These are phyloP conservation scores for Drosophila kikkawai DNA, from an alignment of 1,140 invertebrate genomes.

Conservation along the genomic window DNA sequence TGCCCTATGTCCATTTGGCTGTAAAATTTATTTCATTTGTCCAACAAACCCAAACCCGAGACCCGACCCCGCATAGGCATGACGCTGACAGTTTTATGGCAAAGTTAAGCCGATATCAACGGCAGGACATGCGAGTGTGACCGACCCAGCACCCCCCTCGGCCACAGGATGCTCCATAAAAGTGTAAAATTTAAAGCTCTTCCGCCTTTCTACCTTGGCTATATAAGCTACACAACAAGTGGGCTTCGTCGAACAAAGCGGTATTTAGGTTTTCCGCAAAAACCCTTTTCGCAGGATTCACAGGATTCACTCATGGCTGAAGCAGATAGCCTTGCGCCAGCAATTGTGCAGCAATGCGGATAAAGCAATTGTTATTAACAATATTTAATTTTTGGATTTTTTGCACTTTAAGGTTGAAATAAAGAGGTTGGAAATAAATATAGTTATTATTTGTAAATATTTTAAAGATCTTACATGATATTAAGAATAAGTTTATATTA, in stretches of 20 bases:
- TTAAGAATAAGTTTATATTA: neutral
- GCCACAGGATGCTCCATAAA: conserved; percentile 49
- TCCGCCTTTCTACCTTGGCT: conserved; percentile 58
- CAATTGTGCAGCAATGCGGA: conserved; percentile 33
- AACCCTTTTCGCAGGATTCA: conserved; percentile 56
- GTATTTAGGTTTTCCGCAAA: conserved; percentile 75
- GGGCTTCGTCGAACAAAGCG: conserved; percentile 59
- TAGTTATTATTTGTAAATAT: neutral
- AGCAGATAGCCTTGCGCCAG: conserved; percentile 56
- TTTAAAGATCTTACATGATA: neutral
- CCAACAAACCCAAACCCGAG: conserved; percentile 16
- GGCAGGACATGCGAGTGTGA: conserved; percentile 69
- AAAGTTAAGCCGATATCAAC: conserved; percentile 84
- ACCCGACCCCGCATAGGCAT: conserved; percentile 63
- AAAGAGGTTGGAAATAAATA: neutral
- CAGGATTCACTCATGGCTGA: conserved; percentile 75
- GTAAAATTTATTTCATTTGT: conserved; percentile 84
- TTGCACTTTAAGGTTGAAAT: neutral
- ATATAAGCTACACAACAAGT: conserved; percentile 60
- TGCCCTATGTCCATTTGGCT: conserved; percentile 74
- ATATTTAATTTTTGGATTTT: neutral
- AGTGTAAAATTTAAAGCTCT: conserved; percentile 80
- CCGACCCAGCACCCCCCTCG: conserved; percentile 11
- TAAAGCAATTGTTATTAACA: conserved; percentile 19
- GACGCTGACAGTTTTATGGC: conserved; percentile 83